Percentiles rank a stretch among this genome's conserved stretches.
phyloP scores from a whole-genome alignment of 2,113 vertebrate genomes.

The Stigmatopora argus region DNA sequence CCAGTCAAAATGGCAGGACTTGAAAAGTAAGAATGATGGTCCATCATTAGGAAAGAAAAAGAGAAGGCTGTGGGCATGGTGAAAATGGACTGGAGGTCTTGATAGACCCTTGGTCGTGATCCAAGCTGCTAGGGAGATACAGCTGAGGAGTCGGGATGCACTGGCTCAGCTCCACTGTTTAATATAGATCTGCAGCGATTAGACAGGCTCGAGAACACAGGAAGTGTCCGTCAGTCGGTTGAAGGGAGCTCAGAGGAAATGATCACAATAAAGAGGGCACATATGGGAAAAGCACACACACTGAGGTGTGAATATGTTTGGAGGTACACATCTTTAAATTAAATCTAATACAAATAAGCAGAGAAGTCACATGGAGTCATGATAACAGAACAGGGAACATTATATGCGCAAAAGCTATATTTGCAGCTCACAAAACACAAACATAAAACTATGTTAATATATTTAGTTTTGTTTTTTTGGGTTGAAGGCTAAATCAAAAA shows the following conservation, averaged over 20 bases:
- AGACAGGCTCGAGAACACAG: conserved; percentile 49
- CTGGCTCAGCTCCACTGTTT: conserved; percentile 53
- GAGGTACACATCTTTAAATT: not conserved
- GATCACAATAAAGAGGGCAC: conserved; percentile 50
- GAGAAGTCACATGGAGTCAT: not conserved
- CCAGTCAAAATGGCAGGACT: not conserved
- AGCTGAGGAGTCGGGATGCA: conserved; percentile 40
- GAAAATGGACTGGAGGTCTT: conserved; percentile 50
- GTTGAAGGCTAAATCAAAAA: too few relatives aligned
- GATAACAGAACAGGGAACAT: not conserved
- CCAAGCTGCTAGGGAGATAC: conserved; percentile 41
- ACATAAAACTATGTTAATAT: not conserved
- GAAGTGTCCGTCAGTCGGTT: conserved; percentile 60
- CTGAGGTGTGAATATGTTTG: conserved; percentile 4
- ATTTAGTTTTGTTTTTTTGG: too few relatives aligned
- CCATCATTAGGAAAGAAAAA: conserved; percentile 15
- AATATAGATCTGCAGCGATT: conserved; percentile 73
- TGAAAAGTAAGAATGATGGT: not conserved
- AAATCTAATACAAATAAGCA: not conserved
- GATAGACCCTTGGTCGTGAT: conserved; percentile 44
- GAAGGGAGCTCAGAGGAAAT: conserved; percentile 64
- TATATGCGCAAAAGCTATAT: not conserved
- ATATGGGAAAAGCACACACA: conserved; percentile 11
- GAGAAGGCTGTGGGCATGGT: conserved; percentile 31
- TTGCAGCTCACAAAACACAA: not conserved